Evolutionary conservation across 2,888 invertebrate genomes (phyloP).

Genomic region (Drosophila birchii): DNA sequence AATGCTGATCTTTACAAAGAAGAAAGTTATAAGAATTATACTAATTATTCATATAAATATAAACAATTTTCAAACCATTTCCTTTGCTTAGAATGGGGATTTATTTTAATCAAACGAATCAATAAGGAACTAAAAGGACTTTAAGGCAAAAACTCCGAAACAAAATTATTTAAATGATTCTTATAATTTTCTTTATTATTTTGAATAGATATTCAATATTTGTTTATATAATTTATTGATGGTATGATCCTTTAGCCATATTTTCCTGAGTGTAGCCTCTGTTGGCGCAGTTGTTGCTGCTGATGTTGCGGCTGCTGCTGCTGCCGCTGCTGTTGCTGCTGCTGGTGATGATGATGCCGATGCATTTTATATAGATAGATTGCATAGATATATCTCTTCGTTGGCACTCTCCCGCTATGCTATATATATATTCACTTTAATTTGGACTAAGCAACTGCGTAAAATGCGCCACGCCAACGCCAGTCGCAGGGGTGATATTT

Average conservation of each 20-base stretch:
- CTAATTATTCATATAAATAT: too few species aligned
- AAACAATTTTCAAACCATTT: too few species aligned
- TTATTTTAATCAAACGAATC: neutral
- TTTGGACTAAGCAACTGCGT: slow-evolving; percentile 79
- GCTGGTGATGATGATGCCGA: slow-evolving; percentile 55
- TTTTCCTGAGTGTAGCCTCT: slow-evolving; percentile 1
- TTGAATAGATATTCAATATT: neutral
- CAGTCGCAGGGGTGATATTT: slow-evolving; percentile 33
- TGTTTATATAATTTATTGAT: neutral
- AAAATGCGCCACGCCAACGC: slow-evolving; percentile 79
- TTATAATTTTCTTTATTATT: neutral
- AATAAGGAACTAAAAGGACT: too few species aligned
- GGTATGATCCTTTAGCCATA: neutral
- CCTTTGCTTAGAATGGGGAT: neutral
- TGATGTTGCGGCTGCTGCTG: slow-evolving; percentile 21
- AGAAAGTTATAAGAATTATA: neutral
- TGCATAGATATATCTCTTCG: slow-evolving; percentile 58
- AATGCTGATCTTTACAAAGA: neutral
- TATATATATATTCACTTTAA: slow-evolving; percentile 44
- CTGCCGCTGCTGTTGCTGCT: slow-evolving; percentile 30
- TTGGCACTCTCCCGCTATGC: slow-evolving; percentile 37
- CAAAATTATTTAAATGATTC: neutral
- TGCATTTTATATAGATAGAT: slow-evolving; percentile 73
- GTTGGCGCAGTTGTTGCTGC: slow-evolving; percentile 26
- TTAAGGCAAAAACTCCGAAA: too few species aligned